Conservation (phyloP, 2,888 invertebrate species). For the Dugesia japonica region DNA sequence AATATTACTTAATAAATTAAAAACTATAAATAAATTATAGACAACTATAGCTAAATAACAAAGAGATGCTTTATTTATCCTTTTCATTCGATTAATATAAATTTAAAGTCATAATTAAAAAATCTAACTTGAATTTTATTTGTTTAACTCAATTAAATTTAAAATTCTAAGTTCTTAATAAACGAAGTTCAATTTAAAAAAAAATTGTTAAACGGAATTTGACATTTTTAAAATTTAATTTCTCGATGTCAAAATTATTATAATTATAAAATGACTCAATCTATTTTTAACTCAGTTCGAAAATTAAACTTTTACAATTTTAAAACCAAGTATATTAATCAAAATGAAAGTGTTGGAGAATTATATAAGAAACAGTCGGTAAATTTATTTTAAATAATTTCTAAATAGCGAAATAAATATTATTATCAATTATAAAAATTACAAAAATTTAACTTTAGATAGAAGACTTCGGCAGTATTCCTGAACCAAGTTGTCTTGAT, state of each 20-base stretch:
- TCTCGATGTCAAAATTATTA: neutral
- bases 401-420: neutral
- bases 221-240: neutral
- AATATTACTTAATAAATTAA: too few species aligned
- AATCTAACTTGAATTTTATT: neutral
- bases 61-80: too few species aligned
- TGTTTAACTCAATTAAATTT: neutral
- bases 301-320: constrained; percentile 10
- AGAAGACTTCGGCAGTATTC: constrained; percentile 5
- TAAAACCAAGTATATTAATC: neutral
- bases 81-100: too few species aligned
- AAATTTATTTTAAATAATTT: neutral
- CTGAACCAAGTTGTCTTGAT: neutral
- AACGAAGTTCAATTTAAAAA: constrained; percentile 3
- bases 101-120: neutral
- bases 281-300: neutral
- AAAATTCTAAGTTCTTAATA: constrained; percentile 1
- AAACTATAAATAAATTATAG: too few species aligned
- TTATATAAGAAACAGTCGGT: neutral
- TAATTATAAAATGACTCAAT: neutral
- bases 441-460: neutral
- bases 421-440: neutral
- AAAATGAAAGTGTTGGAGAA: constrained; percentile 3
- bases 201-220: neutral
- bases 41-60: too few species aligned